phyloP scores from a whole-genome alignment of 2,888 invertebrate genomes.

The Nematopogon swammerdamellus region DNA sequence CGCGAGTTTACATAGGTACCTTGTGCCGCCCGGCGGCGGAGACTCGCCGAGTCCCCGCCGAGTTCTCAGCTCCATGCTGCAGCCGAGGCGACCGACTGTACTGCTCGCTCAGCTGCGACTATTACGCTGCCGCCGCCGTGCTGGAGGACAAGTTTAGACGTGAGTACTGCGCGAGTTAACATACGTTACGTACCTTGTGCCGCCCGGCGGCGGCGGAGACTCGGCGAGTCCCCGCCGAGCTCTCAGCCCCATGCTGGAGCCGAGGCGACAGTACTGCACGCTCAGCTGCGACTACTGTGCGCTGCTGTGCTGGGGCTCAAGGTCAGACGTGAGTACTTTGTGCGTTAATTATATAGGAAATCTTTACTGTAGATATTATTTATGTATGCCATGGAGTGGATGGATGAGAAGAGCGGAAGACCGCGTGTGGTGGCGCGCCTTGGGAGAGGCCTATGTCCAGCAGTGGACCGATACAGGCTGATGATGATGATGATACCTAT shows the following conservation, averaged over 20 bases:
- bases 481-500: too few species aligned
- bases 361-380: too few species aligned
- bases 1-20: neutral
- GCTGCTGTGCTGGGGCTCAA: conserved; percentile 65
- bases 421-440: too few species aligned
- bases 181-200: too few species aligned
- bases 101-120: conserved; percentile 71
- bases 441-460: too few species aligned
- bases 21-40: conserved; percentile 50
- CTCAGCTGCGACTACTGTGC: conserved; percentile 71
- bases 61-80: conserved; percentile 66
- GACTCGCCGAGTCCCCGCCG: conserved; percentile 63
- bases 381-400: too few species aligned
- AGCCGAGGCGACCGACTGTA: conserved; percentile 67
- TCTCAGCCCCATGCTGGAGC: conserved; percentile 67
- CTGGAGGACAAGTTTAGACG: conserved; percentile 68
- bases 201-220: conserved; percentile 52
- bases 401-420: too few species aligned
- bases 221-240: conserved; percentile 64
- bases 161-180: conserved; percentile 20
- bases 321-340: too few species aligned
- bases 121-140: conserved; percentile 63
- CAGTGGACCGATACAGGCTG: too few species aligned
- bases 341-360: too few species aligned
- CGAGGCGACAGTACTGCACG: conserved; percentile 68